These are phyloP conservation scores for Rhaphigaster nebulosa DNA, from an alignment of 2,888 invertebrate genomes.

Conservation along the genomic window DNA sequence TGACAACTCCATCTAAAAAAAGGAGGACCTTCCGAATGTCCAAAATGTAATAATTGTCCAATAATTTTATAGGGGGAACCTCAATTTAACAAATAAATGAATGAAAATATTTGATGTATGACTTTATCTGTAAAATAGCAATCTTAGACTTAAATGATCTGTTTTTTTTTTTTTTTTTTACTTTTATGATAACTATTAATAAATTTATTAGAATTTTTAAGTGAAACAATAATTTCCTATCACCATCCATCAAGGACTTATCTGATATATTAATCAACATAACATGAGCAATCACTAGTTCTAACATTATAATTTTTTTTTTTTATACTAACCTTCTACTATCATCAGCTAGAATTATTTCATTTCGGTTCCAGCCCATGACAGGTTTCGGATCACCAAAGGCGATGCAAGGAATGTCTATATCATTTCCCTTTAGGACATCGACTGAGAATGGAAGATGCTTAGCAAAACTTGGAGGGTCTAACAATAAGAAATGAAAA, in stretches of 20 bases:
- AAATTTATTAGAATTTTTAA: not conserved
- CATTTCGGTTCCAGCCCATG: conserved; percentile 60
- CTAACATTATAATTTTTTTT: too few species aligned
- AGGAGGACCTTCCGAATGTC: not conserved
- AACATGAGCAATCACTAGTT: too few species aligned
- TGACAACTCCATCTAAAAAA: not conserved
- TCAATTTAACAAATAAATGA: too few species aligned
- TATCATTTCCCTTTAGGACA: conserved; percentile 67
- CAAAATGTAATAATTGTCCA: too few species aligned
- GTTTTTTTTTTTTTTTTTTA: too few species aligned
- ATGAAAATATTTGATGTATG: too few species aligned
- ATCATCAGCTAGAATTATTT: conserved; percentile 15
- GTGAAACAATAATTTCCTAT: not conserved
- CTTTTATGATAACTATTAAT: not conserved
- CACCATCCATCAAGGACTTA: too few species aligned
- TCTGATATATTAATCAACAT: too few species aligned
- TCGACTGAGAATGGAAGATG: conserved; percentile 68
- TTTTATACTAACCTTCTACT: conserved; percentile 51
- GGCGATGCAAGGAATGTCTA: conserved; percentile 60
- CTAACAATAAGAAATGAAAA: conserved; percentile 50
- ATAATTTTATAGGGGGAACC: too few species aligned
- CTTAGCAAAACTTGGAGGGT: conserved; percentile 60
- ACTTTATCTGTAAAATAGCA: too few species aligned
- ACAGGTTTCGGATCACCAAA: conserved; percentile 62
- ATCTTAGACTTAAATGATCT: too few species aligned